These are phyloP conservation scores for Papilio dardanus DNA, from an alignment of 1,140 invertebrate species.

Conservation along the genomic window DNA sequence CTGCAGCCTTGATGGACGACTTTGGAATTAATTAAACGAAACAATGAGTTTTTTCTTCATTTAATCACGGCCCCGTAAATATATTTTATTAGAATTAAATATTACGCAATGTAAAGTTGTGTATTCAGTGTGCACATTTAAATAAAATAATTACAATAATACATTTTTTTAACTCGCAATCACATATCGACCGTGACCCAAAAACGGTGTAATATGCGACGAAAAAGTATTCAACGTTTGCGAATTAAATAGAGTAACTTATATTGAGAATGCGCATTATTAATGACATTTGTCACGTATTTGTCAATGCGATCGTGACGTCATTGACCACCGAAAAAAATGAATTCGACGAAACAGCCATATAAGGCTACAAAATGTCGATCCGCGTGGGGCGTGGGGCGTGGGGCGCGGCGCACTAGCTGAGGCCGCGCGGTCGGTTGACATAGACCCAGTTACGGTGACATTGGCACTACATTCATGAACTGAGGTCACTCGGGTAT, in stretches of 20 bases:
- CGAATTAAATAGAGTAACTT: constrained; percentile 7
- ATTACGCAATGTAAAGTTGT: constrained; percentile 23
- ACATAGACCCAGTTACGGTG: constrained; percentile 78
- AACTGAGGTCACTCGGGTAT: constrained; percentile 76
- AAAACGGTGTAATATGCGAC: not conserved
- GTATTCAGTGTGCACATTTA: constrained; percentile 2
- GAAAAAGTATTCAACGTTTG: constrained; percentile 32
- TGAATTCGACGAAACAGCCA: constrained; percentile 60
- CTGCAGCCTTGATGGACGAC: constrained; percentile 36
- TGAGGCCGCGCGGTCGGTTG: constrained; percentile 65
- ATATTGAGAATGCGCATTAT: constrained; percentile 8
- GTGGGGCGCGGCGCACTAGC: constrained; percentile 47
- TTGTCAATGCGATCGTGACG: constrained; percentile 12
- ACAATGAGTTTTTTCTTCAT: constrained; percentile 34
- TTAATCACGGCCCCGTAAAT: constrained; percentile 29
- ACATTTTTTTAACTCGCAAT: constrained; percentile 30
- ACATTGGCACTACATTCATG: constrained; percentile 82
- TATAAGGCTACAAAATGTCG: constrained; percentile 70
- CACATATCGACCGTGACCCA: constrained; percentile 27
- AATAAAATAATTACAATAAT: constrained; percentile 27
- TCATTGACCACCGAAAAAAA: constrained; percentile 41
- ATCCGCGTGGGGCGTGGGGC: constrained; percentile 47
- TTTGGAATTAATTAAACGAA: constrained; percentile 38
- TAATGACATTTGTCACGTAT: constrained; percentile 31
- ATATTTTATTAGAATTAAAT: constrained; percentile 6